A percentile compares a stretch with the other conserved stretches of the same genome.
Conservation (phyloP, 2,797 vertebrate genomes). For the Acridotheres tristis region DNA sequence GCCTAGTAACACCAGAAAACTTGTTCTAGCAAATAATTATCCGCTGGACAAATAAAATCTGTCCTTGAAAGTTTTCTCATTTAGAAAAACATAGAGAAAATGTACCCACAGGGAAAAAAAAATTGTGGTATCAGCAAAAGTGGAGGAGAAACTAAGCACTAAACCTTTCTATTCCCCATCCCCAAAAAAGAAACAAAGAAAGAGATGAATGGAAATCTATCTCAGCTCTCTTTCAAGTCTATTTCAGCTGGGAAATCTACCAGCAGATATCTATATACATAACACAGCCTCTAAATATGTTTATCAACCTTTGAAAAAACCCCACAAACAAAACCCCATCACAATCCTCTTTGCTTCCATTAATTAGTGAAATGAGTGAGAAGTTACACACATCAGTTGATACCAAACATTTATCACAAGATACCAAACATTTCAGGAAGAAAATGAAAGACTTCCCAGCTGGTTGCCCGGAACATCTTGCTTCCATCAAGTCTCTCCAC, state of each 20-base stretch:
- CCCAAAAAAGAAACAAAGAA: background rate
- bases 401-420: background rate
- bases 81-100: background rate
- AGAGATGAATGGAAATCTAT: background rate
- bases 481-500: background rate
- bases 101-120: background rate
- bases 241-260: background rate
- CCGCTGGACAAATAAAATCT: background rate
- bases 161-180: background rate
- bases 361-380: background rate
- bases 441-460: background rate
- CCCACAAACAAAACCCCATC: background rate
- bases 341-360: background rate
- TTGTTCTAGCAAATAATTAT: background rate
- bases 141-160: background rate
- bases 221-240: background rate
- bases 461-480: rapidly evolving
- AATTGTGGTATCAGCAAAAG: background rate
- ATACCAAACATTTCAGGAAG: background rate
- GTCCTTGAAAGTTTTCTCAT: background rate
- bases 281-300: background rate
- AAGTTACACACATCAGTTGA: background rate
- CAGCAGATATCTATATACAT: background rate
- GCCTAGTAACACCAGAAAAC: background rate
- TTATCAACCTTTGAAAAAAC: background rate